These are phyloP conservation scores for Tigriopus japonicus DNA, from an alignment of 1,140 invertebrate species.

Conservation along the genomic window DNA sequence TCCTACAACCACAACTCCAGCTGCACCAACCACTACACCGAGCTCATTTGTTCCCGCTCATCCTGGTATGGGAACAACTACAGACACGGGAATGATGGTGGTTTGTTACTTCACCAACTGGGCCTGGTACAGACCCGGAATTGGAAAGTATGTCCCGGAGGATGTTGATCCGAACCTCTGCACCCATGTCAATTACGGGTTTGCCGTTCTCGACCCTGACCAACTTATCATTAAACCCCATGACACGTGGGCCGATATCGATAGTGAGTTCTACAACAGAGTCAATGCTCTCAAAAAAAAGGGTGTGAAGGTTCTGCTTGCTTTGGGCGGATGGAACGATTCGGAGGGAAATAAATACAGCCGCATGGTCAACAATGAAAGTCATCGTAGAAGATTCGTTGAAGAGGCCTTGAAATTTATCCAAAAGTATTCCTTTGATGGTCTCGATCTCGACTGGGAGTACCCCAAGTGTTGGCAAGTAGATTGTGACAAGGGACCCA, in stretches of 20 bases:
- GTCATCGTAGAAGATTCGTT: conserved; percentile 47
- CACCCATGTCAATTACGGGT: conserved; percentile 31
- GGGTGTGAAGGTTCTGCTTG: conserved; percentile 59
- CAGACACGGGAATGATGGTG: conserved; percentile 31
- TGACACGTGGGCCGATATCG: conserved; percentile 22
- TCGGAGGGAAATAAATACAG: conserved; percentile 68
- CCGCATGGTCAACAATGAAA: conserved; percentile 49
- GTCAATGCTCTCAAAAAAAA: conserved; percentile 43
- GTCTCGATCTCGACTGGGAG: conserved; percentile 74
- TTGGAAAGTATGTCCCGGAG: conserved; percentile 24
- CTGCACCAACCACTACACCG: no score
- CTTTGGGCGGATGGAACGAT: conserved; percentile 76
- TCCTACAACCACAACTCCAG: no score
- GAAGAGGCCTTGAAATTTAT: conserved; percentile 51
- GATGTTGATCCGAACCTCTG: conserved; percentile 27
- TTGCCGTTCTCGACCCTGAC: conserved; percentile 24
- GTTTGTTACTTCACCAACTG: conserved; percentile 50
- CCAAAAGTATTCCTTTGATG: conserved; percentile 60
- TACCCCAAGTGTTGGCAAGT: conserved; percentile 74
- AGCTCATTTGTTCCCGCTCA: no score
- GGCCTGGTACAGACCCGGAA: conserved; percentile 25
- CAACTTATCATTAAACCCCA: conserved; percentile 20
- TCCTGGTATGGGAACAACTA: not conserved
- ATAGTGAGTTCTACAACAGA: conserved; percentile 51
- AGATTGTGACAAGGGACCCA: conserved; percentile 44